These are phyloP conservation scores for Apamea epomidion DNA, from an alignment of 2,888 invertebrate genomes.

Conservation along the genomic window DNA sequence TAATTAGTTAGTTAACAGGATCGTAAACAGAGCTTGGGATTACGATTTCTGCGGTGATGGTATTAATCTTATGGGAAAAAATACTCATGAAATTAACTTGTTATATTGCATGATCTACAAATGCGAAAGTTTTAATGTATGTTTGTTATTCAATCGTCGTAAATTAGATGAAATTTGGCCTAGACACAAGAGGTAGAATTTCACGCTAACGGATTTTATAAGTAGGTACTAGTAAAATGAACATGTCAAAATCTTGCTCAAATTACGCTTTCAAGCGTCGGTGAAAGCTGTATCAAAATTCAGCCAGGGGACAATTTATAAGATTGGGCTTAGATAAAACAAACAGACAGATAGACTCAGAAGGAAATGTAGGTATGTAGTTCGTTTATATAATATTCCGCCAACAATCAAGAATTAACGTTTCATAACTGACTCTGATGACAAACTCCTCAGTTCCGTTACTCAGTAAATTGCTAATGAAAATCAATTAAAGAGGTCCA, in stretches of 20 bases:
- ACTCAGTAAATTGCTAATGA: constrained; percentile 58
- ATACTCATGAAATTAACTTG: not conserved
- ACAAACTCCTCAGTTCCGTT: constrained; percentile 42
- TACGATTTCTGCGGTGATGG: constrained; percentile 30
- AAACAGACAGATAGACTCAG: constrained; percentile 8
- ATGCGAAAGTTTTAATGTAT: constrained; percentile 3
- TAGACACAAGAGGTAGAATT: constrained; percentile 32
- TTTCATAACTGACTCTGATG: constrained; percentile 42
- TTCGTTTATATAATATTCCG: constrained; percentile 37
- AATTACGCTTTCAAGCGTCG: constrained; percentile 23
- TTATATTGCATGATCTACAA: constrained; percentile 8
- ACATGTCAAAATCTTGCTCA: constrained; percentile 27
- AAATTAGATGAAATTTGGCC: constrained; percentile 25
- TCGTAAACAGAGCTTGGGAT: constrained; percentile 41
- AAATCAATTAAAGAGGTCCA: constrained; percentile 58
- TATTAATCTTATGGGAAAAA: not conserved
- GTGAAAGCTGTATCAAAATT: constrained; percentile 48
- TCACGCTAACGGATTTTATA: constrained; percentile 2
- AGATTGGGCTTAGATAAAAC: constrained; percentile 23
- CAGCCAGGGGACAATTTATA: constrained; percentile 23
- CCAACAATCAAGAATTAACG: constrained; percentile 28
- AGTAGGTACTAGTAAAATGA: constrained; percentile 24
- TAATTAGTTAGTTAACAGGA: constrained; percentile 69
- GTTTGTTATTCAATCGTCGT: constrained; percentile 32
- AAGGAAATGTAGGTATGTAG: constrained; percentile 30